Evolutionary conservation across 2,797 vertebrate genomes (phyloP).

Genomic region (Decapterus maruadsi): DNA sequence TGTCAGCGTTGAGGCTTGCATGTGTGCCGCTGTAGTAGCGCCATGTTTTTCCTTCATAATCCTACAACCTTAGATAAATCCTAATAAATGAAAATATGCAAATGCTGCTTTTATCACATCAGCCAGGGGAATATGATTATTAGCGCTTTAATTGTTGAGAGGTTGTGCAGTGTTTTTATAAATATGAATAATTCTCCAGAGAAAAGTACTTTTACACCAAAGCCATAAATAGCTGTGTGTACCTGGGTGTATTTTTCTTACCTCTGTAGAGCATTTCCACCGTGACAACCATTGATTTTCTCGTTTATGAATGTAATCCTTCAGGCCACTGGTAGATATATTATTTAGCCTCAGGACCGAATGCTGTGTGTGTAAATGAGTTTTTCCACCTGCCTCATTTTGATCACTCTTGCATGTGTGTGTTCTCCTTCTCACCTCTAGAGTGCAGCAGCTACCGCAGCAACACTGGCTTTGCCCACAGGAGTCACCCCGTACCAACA

Average conservation of each 20-base stretch:
- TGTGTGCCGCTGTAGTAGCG: conserved; percentile 3
- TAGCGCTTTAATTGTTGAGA: background rate
- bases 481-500: conserved; percentile 96
- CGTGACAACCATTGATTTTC: background rate
- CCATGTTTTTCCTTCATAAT: background rate
- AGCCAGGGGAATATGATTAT: conserved; percentile 8
- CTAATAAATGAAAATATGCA: conserved; percentile 11
- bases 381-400: conserved; percentile 14
- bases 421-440: conserved; percentile 71
- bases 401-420: background rate
- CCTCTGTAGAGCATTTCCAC: background rate
- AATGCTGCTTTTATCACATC: conserved; percentile 18
- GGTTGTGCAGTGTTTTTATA: conserved; percentile 11
- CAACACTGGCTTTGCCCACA: conserved; percentile 94
- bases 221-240: conserved; percentile 11
- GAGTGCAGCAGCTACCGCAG: conserved; percentile 98
- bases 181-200: conserved; percentile 12
- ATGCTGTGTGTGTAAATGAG: conserved; percentile 1
- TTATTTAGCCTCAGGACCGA: background rate
- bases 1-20: conserved; percentile 20
- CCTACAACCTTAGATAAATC: conserved; percentile 14
- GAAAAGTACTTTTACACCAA: background rate
- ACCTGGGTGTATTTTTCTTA: background rate
- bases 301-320: background rate
- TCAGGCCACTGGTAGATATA: background rate